phyloP scores from a whole-genome alignment of 53 echinoderm and acorn worm species.

The Patiria pectinifera region DNA sequence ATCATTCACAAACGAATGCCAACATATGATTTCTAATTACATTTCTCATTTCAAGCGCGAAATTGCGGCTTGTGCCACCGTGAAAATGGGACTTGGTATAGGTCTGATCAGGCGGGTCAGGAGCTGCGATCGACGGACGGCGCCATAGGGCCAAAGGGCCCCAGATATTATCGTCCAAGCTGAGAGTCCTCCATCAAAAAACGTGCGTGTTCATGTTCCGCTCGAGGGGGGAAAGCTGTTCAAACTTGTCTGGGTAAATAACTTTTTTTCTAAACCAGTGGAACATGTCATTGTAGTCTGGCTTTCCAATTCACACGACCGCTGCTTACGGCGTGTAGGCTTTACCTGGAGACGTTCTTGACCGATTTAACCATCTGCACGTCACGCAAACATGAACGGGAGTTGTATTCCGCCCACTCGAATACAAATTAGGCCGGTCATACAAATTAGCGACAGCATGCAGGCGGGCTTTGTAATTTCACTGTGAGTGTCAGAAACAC shows the following conservation, averaged over 20 bases:
- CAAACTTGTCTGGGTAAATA: slow-evolving; percentile 4
- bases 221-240: background rate
- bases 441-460: too few relatives aligned
- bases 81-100: background rate
- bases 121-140: background rate
- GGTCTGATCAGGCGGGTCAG: background rate
- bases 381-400: background rate
- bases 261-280: background rate
- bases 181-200: background rate
- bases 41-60: background rate
- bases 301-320: background rate
- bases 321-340: background rate
- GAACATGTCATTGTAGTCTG: background rate
- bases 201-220: background rate
- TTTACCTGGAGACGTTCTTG: background rate
- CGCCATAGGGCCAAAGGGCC: background rate
- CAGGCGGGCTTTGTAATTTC: too few relatives aligned
- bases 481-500: too few relatives aligned
- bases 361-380: background rate
- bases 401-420: background rate
- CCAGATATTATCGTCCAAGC: background rate
- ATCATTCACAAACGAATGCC: background rate
- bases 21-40: background rate
- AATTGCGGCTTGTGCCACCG: background rate
- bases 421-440: too few relatives aligned